phyloP scores from a whole-genome alignment of 2,888 invertebrate genomes.

The Chloromyia formosa region DNA sequence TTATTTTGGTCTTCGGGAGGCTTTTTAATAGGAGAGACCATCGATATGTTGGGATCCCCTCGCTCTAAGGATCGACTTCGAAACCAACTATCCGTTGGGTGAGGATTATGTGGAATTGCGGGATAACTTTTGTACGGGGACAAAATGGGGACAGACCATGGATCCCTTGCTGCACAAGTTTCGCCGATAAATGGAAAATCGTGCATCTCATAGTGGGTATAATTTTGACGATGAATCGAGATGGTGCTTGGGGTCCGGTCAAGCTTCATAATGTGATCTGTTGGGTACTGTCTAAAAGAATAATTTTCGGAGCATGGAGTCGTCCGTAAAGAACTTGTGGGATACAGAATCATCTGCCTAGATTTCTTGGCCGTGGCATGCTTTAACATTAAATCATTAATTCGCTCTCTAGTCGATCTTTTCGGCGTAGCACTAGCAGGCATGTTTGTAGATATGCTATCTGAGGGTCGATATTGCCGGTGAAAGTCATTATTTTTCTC shows the following conservation, averaged over 20 bases:
- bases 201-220: slow-evolving; percentile 25
- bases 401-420: not conserved
- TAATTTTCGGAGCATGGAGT: slow-evolving; percentile 7
- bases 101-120: not conserved
- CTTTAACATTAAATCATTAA: not conserved
- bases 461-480: not conserved
- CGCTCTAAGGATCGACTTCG: not conserved
- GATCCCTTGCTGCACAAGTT: too few species aligned
- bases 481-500: not conserved
- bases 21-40: not conserved
- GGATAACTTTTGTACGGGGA: not conserved
- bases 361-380: not conserved
- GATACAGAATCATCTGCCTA: not conserved
- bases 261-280: not conserved
- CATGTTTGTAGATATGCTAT: too few species aligned
- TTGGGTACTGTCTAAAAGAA: not conserved
- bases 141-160: not conserved
- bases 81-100: not conserved
- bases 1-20: not conserved
- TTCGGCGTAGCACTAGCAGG: not conserved
- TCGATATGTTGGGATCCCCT: not conserved
- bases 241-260: slow-evolving; percentile 17
- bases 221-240: slow-evolving; percentile 34
- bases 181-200: too few species aligned
- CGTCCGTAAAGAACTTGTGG: too few species aligned